Evolutionary conservation across 1,140 invertebrate species (phyloP).

Genomic region (Drosophila watanabei): DNA sequence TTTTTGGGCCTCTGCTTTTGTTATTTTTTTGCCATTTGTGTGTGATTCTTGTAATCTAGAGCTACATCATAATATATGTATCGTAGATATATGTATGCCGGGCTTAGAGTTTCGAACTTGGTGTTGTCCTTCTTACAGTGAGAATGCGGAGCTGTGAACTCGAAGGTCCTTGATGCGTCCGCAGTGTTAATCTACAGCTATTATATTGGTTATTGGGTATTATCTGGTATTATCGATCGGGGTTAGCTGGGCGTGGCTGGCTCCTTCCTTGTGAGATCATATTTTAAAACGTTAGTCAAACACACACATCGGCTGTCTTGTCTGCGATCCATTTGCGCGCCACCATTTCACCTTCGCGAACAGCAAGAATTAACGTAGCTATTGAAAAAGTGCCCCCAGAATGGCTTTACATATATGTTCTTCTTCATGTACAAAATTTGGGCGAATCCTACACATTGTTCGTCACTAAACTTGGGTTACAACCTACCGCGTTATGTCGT

Average conservation of each 20-base stretch:
- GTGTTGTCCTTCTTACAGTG: slow-evolving; percentile 80
- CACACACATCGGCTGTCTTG: slow-evolving; percentile 42
- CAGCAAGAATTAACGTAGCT: slow-evolving; percentile 36
- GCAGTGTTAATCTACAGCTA: slow-evolving; percentile 53
- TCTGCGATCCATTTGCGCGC: slow-evolving; percentile 44
- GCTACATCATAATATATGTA: slow-evolving; percentile 40
- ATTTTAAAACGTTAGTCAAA: slow-evolving; percentile 60
- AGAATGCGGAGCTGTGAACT: slow-evolving; percentile 37
- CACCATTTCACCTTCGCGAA: slow-evolving; percentile 48
- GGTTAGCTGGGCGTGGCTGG: slow-evolving; percentile 38
- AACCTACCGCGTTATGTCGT: slow-evolving; percentile 59
- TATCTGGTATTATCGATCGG: slow-evolving; percentile 53
- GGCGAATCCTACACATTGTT: slow-evolving; percentile 56
- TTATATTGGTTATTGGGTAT: slow-evolving; percentile 39
- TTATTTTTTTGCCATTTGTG: slow-evolving; percentile 1
- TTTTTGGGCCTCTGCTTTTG: slow-evolving; percentile 14
- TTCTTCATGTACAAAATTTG: slow-evolving; percentile 38
- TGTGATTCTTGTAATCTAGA: slow-evolving; percentile 50
- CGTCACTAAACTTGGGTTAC: slow-evolving; percentile 69
- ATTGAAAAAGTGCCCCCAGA: slow-evolving; percentile 34
- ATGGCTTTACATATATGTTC: slow-evolving; percentile 32
- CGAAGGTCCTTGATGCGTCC: slow-evolving; percentile 11
- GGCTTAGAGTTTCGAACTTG: slow-evolving; percentile 54
- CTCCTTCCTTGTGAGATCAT: slow-evolving; percentile 76
- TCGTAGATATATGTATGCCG: slow-evolving; percentile 30